Evolutionary conservation across 1,140 invertebrate genomes (phyloP), one percentile per base, ranked within the genome.

Genomic region (Bombus waltoni): DNA sequence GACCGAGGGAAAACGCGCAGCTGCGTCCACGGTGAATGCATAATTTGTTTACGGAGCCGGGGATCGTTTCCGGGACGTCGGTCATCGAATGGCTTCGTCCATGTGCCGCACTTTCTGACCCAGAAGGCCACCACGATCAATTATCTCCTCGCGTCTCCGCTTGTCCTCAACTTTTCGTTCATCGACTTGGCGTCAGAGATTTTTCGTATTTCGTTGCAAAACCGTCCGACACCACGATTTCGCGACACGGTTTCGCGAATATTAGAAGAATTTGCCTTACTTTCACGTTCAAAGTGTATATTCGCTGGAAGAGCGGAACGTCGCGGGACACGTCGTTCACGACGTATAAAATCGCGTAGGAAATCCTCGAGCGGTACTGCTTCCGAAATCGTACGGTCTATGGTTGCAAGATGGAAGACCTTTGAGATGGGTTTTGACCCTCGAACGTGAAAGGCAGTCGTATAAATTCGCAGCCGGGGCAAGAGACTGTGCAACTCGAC

Each of bases 1-100:
- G 47, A 32, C 38, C 83, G 53, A 71, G 76, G 83, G 81, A 66
- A 85, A 85, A 85, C n/a, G 66, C 47, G 78, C 59, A 72, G 53
- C 71, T 72, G 71, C 59, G 42, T n/a, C 35, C 70, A 81, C 83
- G 44, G 44, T 42, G 81, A 77, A 83, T 83, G 62, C 53, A 53
- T 65, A 87, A 83, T 87, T 83, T 72, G 80, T 86, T 86, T 86
- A 72, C 70, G 18, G 40, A 80, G 10, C 28, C 28, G 32, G 42
- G 32, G 18, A 79, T 80, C 15, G 76, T 57, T 80, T 72, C 83
- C 77, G 53, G 68, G 9, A 53, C 22, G 65, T 57, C 8, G 22
- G 25, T 25, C 42, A 47, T 79, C 68, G 42, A 73, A 62, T 42
- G 25, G 59, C 71, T 62, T 35, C 73, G 44, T 47, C n/a, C 32